Percentiles rank a stretch among this genome's conserved stretches.
Evolutionary conservation across 1,140 invertebrate genomes (phyloP).

Genomic region (Agrilus planipennis): DNA sequence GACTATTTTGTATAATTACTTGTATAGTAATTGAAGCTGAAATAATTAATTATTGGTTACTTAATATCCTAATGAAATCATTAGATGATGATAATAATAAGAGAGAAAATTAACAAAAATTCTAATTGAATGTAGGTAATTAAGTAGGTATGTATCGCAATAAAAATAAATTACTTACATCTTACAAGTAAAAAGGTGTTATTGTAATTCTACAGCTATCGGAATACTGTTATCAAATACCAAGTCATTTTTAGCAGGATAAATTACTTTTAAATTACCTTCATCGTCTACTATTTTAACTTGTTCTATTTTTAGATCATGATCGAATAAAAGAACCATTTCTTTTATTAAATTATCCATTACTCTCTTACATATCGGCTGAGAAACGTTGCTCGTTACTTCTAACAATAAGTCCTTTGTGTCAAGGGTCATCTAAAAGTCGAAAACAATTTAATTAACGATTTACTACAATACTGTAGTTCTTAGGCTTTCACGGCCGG

Average conservation of each 20-base stretch:
- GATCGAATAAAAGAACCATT: slow-evolving; percentile 42
- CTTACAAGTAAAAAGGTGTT: slow-evolving; percentile 10
- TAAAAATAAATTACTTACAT: neutral
- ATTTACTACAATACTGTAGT: neutral
- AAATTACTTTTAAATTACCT: slow-evolving; percentile 57
- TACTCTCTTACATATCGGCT: slow-evolving; percentile 54
- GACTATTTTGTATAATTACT: too few relatives aligned
- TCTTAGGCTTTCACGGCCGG: too few relatives aligned
- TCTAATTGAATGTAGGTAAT: neutral
- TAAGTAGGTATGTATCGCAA: neutral
- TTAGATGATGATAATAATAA: too few relatives aligned
- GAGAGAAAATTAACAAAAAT: too few relatives aligned
- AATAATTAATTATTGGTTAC: too few relatives aligned
- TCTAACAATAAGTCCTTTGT: slow-evolving; percentile 63
- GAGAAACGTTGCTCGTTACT: slow-evolving; percentile 58
- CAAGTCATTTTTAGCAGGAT: slow-evolving; percentile 65
- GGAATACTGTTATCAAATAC: slow-evolving; percentile 34
- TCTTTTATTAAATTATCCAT: slow-evolving; percentile 54
- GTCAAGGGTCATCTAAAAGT: slow-evolving; percentile 42
- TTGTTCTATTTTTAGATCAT: slow-evolving; percentile 47
- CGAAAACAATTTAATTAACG: neutral
- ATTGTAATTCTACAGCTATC: slow-evolving; percentile 22
- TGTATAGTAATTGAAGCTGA: too few relatives aligned
- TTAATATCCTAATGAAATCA: too few relatives aligned
- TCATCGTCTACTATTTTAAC: slow-evolving; percentile 57